Evolutionary conservation across 1,140 invertebrate species (phyloP), one percentile per base, ranked within the genome.

Genomic region (Ephestia elutella): DNA sequence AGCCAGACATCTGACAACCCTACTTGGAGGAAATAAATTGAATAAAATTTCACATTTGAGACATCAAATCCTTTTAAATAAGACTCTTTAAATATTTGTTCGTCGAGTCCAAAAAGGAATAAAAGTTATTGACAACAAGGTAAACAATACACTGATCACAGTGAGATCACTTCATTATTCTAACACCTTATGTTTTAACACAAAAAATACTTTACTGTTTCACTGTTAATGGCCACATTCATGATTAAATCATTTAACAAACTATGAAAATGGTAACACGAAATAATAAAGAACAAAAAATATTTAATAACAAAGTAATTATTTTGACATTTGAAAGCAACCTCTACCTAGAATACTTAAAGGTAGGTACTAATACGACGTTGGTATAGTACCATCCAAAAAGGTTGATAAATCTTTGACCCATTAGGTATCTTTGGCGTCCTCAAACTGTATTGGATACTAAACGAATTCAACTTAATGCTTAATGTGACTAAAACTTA

Each of bases 121-220:
- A 80, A 84, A 83, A 78, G 70, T 76, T 78, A 83, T 80, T 78
- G 73, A 86, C 74, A 82, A 82, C 71, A 77, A 61, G 67, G 75
- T 78, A 81, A 81, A 79, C 71, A 81, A 86, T 82, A 86, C 81
- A 83, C 73, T 86, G 83, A 86, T 86, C 83, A 75, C 76, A 75
- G 80, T 86, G 83, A 86, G 83, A 86, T 86, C 83, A 77, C 71
- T 65, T 76, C 75, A 68, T 83, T 80, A 84, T 64, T 75, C 81
- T 83, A 82, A 86, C 65, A 74, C 61, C 72, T 80, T 80, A 81
- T 69, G 73, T 69, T 77, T 82, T 78, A 74, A 79, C 79, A 81
- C 70, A 77, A 74, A 72, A 58, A 63, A 73, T 58, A 74, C 69
- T 60, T 67, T 15, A 44, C 50, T 25, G 50, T 25, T 20, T 53